Conservation (phyloP, 2,888 invertebrate species). For the Hydrotaea cyrtoneurina region DNA sequence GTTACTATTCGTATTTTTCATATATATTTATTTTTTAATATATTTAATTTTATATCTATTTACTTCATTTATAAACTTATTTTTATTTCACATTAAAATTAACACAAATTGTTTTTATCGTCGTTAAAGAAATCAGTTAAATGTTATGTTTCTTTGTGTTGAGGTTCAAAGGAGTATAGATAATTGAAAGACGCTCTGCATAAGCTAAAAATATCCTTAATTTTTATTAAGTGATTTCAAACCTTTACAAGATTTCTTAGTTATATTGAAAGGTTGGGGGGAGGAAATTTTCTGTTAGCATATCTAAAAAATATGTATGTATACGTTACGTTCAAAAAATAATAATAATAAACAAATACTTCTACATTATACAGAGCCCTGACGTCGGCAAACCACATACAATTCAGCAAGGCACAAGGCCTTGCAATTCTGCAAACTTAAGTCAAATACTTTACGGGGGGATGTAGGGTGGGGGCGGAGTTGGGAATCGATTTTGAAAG, state of each 20-base stretch:
- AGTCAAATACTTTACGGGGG: conserved; percentile 30
- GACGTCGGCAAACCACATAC: conserved; percentile 33
- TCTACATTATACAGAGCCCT: conserved; percentile 44
- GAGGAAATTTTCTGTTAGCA: conserved; percentile 40
- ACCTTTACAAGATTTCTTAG: conserved; percentile 64
- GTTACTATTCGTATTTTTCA: not conserved
- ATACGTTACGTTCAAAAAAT: conserved; percentile 38
- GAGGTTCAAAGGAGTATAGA: conserved; percentile 33
- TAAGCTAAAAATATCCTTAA: conserved; percentile 61
- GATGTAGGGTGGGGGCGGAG: not conserved
- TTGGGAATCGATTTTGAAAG: conserved; percentile 12
- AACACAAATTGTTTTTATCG: conserved; percentile 53
- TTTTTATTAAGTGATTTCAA: conserved; percentile 59
- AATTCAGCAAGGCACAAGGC: no score
- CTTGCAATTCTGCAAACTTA: conserved; percentile 35
- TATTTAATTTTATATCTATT: conserved; percentile 60
- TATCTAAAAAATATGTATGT: conserved; percentile 46
- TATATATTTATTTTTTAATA: conserved; percentile 42
- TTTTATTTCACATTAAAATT: conserved; percentile 46
- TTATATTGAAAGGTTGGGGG: conserved; percentile 34
- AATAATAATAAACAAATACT: conserved; percentile 52
- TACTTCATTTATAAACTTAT: conserved; percentile 58
- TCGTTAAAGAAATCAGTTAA: conserved; percentile 54
- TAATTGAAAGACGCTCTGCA: conserved; percentile 52
- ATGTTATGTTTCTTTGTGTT: conserved; percentile 11